Evolutionary conservation across 2,797 vertebrate species (phyloP).

Genomic region (Saxicola maurus): DNA sequence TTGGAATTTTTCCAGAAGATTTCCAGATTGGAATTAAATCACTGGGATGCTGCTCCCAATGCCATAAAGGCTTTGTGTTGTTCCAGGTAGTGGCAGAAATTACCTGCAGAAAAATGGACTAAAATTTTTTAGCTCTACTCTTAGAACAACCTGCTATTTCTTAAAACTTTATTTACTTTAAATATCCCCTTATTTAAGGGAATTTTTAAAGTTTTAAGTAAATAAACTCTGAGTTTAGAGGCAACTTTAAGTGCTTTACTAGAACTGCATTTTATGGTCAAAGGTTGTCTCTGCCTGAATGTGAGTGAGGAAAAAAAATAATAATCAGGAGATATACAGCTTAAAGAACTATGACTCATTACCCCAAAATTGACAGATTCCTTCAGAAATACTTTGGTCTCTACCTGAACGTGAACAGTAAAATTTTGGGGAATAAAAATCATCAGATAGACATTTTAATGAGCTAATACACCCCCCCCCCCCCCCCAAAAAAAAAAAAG

Average conservation of each 20-base stretch:
- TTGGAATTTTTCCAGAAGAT: not conserved
- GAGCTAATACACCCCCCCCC: not conserved
- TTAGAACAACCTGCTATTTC: not conserved
- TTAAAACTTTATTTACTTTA: not conserved
- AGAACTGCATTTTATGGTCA: not conserved
- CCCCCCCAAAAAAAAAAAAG: not conserved
- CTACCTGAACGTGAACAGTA: not conserved
- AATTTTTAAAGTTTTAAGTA: not conserved
- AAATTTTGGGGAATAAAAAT: not conserved
- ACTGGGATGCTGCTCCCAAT: not conserved
- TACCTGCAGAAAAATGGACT: not conserved
- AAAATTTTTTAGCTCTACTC: not conserved
- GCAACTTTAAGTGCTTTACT: not conserved
- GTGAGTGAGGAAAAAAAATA: accelerated
- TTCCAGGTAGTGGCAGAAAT: not conserved
- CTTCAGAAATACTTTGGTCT: not conserved
- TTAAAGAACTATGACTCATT: not conserved
- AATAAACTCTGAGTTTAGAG: not conserved
- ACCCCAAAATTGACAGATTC: not conserved
- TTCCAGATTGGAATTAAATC: not conserved
- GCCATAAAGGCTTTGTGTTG: not conserved
- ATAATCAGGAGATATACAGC: not conserved
- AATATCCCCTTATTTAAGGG: not conserved
- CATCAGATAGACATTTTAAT: not conserved
- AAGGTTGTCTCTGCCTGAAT: not conserved